phyloP scores from a whole-genome alignment of 2,888 invertebrate genomes.

The Creontiades dilutus region DNA sequence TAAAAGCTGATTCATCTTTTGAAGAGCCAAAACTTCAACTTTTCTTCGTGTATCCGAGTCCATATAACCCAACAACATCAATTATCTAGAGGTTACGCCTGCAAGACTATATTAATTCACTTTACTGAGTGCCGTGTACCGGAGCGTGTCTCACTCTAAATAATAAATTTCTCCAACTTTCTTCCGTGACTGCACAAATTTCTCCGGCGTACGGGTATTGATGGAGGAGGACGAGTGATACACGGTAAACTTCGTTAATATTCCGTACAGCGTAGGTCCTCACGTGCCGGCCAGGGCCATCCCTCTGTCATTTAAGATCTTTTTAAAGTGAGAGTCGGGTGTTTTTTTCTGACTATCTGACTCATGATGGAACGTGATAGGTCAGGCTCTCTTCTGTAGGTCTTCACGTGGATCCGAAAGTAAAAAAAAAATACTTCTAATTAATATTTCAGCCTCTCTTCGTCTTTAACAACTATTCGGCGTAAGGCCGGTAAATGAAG shows the following conservation, averaged over 20 bases:
- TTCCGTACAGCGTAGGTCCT: conserved; percentile 1
- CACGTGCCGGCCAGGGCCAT: conserved; percentile 12
- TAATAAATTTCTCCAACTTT: conserved; percentile 49
- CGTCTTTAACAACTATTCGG: not conserved
- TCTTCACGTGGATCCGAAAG: not conserved
- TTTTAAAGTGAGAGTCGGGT: conserved; percentile 24
- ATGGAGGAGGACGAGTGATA: not conserved
- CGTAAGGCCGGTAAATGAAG: no score
- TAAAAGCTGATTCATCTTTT: not conserved
- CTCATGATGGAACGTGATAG: conserved; percentile 48
- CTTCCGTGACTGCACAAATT: conserved; percentile 57
- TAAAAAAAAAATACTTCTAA: conserved; percentile 1
- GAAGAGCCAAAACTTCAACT: not conserved
- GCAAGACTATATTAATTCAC: not conserved
- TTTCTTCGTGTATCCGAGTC: not conserved
- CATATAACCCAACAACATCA: not conserved
- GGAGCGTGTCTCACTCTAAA: not conserved
- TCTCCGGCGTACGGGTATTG: conserved; percentile 28
- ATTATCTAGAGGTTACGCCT: not conserved
- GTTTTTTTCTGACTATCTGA: conserved; percentile 31
- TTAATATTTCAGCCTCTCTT: conserved; percentile 25
- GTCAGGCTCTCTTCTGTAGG: not conserved
- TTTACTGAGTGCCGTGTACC: not conserved
- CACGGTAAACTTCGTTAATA: conserved; percentile 28
- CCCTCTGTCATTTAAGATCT: conserved; percentile 24